Conservation (phyloP, 2,797 vertebrate species). For the Carduelis carduelis region DNA sequence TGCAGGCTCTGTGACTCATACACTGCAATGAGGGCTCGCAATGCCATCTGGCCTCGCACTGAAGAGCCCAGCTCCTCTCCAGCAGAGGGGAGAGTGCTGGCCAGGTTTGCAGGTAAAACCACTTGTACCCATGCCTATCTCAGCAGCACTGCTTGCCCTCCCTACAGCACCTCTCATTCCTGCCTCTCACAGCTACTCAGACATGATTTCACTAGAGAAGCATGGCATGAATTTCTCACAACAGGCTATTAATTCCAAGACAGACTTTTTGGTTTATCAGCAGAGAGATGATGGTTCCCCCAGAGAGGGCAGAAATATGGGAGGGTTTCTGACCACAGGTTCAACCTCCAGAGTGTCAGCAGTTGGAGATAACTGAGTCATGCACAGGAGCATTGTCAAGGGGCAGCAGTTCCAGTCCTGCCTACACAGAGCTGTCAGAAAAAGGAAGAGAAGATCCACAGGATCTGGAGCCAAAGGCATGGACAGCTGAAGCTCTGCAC, state of each 20-base stretch:
- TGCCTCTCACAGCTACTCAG: neutral
- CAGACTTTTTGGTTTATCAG: neutral
- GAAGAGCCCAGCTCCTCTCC: neutral
- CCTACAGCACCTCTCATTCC: neutral
- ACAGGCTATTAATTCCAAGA: neutral
- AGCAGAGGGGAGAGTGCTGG: neutral
- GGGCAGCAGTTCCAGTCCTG: neutral
- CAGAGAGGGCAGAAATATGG: neutral
- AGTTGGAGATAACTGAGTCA: neutral
- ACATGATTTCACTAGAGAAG: neutral
- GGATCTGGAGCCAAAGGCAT: neutral
- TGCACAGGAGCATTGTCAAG: neutral
- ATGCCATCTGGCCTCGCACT: neutral
- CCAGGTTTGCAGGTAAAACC: neutral
- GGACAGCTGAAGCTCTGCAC: neutral
- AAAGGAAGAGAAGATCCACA: neutral
- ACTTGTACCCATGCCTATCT: neutral
- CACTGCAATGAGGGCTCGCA: neutral
- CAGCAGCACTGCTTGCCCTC: neutral
- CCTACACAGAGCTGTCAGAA: neutral
- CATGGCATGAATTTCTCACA: neutral
- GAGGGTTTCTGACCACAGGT: neutral
- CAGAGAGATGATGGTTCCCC: neutral
- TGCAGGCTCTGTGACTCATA: neutral
- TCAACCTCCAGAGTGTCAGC: neutral